Conservation (phyloP, 2,113 vertebrate species). For the Diglossa brunneiventris region DNA sequence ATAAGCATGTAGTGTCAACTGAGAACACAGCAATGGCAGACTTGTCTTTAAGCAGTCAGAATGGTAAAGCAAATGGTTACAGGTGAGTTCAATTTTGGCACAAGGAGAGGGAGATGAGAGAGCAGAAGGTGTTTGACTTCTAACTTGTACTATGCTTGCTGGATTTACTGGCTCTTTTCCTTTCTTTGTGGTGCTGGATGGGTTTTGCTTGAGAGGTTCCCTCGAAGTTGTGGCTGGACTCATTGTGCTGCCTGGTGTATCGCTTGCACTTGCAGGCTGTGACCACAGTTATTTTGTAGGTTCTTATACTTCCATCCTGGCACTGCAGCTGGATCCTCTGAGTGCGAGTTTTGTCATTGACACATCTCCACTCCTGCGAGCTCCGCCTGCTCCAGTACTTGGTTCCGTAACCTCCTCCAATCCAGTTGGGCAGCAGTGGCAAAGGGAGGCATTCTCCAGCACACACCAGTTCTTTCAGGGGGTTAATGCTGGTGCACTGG, state of each 20-base stretch:
- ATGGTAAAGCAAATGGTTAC: slow-evolving; percentile 66
- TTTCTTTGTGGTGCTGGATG: slow-evolving; percentile 83
- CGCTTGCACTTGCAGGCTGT: slow-evolving; percentile 94
- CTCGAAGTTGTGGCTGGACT: slow-evolving; percentile 87
- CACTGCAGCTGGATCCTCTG: slow-evolving; percentile 92
- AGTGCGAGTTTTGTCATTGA: slow-evolving; percentile 89
- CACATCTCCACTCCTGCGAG: slow-evolving; percentile 90
- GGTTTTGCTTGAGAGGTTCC: slow-evolving; percentile 80
- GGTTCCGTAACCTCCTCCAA: slow-evolving; percentile 82
- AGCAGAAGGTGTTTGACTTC: slow-evolving; percentile 39
- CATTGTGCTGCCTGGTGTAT: slow-evolving; percentile 89
- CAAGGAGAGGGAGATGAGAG: neutral
- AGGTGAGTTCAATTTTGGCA: slow-evolving; percentile 48
- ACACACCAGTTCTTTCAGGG: slow-evolving; percentile 94
- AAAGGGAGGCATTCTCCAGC: slow-evolving; percentile 91
- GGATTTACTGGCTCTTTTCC: slow-evolving; percentile 83
- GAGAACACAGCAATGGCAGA: slow-evolving; percentile 71
- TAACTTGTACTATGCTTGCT: slow-evolving; percentile 84
- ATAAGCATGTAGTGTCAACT: slow-evolving; percentile 41
- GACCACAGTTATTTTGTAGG: slow-evolving; percentile 93
- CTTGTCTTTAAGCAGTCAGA: slow-evolving; percentile 69
- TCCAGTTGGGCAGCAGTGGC: slow-evolving; percentile 94
- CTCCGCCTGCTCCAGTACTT: slow-evolving; percentile 90
- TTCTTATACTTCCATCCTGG: slow-evolving; percentile 88
- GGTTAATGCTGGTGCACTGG: slow-evolving; percentile 90